Conservation (phyloP, 2,888 invertebrate genomes). For the Polietes domitor region DNA sequence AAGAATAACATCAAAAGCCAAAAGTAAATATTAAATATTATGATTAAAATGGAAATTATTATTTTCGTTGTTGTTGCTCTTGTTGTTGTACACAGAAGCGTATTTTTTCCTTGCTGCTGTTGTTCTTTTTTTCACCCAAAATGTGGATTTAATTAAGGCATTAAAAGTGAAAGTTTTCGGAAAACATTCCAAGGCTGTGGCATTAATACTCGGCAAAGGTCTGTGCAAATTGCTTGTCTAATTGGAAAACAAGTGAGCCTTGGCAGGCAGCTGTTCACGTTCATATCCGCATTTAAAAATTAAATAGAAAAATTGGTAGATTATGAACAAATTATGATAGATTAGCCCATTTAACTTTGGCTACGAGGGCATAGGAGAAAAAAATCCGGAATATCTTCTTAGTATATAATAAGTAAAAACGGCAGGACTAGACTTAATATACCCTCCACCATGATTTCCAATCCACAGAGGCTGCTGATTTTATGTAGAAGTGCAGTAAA, state of each 20-base stretch:
- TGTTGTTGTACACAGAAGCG: neutral
- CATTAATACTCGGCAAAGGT: neutral
- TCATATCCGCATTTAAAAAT: no score
- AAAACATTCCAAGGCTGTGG: neutral
- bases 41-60: conserved; percentile 36
- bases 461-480: no score
- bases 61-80: neutral
- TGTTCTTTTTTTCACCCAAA: neutral
- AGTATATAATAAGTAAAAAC: no score
- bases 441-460: no score
- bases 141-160: conserved; percentile 23
- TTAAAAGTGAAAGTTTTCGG: conserved; percentile 3
- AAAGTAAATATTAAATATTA: conserved; percentile 38
- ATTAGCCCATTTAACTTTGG: no score
- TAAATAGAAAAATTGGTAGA: no score
- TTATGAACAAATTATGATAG: no score
- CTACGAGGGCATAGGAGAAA: no score
- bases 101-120: neutral
- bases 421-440: no score
- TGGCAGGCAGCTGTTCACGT: neutral
- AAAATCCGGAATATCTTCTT: no score
- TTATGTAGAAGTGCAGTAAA: no score
- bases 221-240: neutral
- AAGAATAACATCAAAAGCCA: conserved; percentile 32
- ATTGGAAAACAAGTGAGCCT: neutral